phyloP scores from a whole-genome alignment of 2,888 invertebrate species.

The Drosophila kanekoi region DNA sequence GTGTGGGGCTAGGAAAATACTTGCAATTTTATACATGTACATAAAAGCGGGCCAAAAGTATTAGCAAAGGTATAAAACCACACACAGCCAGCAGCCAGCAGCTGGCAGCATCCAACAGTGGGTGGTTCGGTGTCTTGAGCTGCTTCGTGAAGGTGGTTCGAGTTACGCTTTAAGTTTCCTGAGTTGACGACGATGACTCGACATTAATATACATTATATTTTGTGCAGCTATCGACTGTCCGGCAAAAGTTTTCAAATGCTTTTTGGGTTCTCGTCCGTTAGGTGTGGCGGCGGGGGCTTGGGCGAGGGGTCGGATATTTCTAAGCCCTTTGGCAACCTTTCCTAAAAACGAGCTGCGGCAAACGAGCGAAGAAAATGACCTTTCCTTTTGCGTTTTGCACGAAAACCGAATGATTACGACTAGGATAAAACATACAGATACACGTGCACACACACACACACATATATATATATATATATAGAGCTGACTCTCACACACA shows the following conservation, averaged over 20 bases:
- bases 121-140: constrained; percentile 9
- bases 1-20: constrained; percentile 16
- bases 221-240: constrained; percentile 74
- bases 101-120: constrained; percentile 15
- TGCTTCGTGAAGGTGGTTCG: constrained; percentile 18
- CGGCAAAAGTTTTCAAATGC: constrained; percentile 71
- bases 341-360: constrained; percentile 61
- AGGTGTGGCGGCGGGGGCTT: background rate
- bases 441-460: constrained; percentile 13
- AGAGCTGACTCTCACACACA: constrained; percentile 10
- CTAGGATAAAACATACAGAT: constrained; percentile 40
- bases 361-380: constrained; percentile 76
- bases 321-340: constrained; percentile 78
- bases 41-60: constrained; percentile 42
- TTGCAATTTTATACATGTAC: constrained; percentile 29
- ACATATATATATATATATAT: constrained; percentile 3
- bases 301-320: constrained; percentile 1
- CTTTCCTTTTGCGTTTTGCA: constrained; percentile 75
- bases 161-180: constrained; percentile 52
- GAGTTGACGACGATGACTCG: constrained; percentile 68
- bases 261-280: constrained; percentile 30
- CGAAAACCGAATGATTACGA: constrained; percentile 68
- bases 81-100: constrained; percentile 45
- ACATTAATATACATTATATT: constrained; percentile 76
- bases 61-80: constrained; percentile 74